Base-by-base conservation (phyloP, 2,797 vertebrate species). In the Hippocampus kuda region DNA sequence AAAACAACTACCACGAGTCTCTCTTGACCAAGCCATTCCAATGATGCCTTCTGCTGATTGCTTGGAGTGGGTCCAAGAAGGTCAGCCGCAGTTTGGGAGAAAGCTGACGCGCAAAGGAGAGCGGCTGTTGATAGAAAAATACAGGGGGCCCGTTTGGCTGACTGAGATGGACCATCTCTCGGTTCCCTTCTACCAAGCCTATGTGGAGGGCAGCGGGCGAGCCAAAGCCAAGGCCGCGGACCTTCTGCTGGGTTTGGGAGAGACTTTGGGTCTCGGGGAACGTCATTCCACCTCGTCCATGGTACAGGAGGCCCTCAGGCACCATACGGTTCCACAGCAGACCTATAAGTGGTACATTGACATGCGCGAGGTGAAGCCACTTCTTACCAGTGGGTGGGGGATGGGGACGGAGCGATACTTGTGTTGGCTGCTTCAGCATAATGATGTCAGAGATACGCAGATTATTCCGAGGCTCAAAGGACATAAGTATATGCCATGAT, bases 181-280 rank as follows among this genome's bases (percentile, higher is more conserved):
- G 4, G 92, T 93, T 69, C 89, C 92, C 22, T 93, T 93, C 84
- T 93, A 93, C 74, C 92, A 93, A 76, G 90, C 92, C 0, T 92
- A 92, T 27, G 86, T 90, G 34, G 85, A 91, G 54, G 86, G 88
- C 22, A 88, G 84, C 10, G 85, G 79, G 13, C 71, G 16, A 5
- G 27, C 64, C 71, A 93, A 93, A 81, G 91, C 91, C 65, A 93
- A 91, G 78, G 91, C 92, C 56, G 88, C 88, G 13, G 92, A 93
- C 73, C 91, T 93, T 59, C 88, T 93, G 54, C 59, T 93, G 27
- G 91, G 92, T 2, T 80, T 93, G n/a, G 92, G 92, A 38, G 92
- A 93, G 80, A 92, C 92, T 41, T 60, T 93, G 0, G 92, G 92
- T 30, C 88, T 93, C 2, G 92, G 92, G 46, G 91, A 93, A 74